These are phyloP conservation scores for Characodon lateralis DNA, from an alignment of 2,797 vertebrate species.

Conservation along the genomic window DNA sequence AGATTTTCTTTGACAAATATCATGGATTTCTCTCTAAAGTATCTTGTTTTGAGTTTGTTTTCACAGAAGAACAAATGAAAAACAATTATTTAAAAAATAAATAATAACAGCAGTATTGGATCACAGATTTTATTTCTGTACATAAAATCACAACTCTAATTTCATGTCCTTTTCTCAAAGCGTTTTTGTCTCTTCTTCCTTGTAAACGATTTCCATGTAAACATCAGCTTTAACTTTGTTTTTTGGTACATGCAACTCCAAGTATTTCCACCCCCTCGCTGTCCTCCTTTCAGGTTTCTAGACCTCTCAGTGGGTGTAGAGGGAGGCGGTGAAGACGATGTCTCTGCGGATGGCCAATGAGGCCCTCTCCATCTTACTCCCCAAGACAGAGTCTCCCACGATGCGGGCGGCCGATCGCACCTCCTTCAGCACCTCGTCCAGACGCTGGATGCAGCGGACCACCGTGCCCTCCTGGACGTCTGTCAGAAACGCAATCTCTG, in stretches of 20 bases:
- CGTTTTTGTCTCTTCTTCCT: conserved; percentile 39
- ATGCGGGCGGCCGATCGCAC: conserved; percentile 90
- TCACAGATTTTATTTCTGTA: conserved; percentile 74
- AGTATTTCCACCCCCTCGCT: conserved; percentile 19
- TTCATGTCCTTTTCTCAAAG: conserved; percentile 2
- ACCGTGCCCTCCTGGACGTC: conserved; percentile 92
- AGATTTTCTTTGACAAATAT: background rate
- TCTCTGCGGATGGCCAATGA: conserved; percentile 90
- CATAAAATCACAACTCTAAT: conserved; percentile 73
- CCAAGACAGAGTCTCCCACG: conserved; percentile 90
- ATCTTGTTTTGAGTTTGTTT: background rate
- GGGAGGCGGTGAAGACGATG: conserved; percentile 93
- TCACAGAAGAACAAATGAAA: background rate
- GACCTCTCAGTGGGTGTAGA: conserved; percentile 89
- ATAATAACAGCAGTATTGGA: background rate
- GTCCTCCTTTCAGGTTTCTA: background rate
- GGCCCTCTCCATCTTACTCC: conserved; percentile 92
- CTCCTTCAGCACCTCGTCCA: conserved; percentile 92
- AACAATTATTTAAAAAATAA: background rate
- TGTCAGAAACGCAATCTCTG: conserved; percentile 87
- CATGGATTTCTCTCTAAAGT: background rate
- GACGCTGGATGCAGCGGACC: conserved; percentile 91
- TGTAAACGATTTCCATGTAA: conserved; percentile 55
- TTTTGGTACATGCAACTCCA: conserved; percentile 57
- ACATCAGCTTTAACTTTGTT: conserved; percentile 28